A percentile compares a stretch with the other conserved stretches of the same genome.
These are phyloP conservation scores for Acanthurus leucopareius DNA, from an alignment of 2,797 vertebrate genomes.

Conservation along the genomic window DNA sequence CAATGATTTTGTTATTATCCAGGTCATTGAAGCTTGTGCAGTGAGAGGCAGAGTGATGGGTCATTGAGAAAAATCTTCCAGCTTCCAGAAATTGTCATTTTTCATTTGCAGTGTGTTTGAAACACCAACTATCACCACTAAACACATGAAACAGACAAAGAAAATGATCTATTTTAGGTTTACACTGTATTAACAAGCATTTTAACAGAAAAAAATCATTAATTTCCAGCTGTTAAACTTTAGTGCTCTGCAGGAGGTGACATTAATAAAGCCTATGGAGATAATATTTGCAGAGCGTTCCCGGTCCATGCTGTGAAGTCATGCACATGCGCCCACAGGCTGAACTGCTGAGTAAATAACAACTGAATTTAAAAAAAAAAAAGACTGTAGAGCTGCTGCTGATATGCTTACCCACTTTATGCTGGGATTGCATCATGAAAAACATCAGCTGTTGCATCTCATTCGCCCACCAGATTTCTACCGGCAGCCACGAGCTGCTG, in stretches of 20 bases:
- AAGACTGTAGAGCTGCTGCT: constrained; percentile 37
- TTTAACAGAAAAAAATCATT: neutral
- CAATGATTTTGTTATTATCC: constrained; percentile 22
- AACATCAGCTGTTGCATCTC: constrained; percentile 70
- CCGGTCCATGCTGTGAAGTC: constrained; percentile 22
- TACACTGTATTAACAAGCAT: too few relatives aligned
- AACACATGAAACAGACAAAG: constrained; percentile 16
- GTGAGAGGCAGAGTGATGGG: neutral
- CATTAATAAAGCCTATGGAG: constrained; percentile 6
- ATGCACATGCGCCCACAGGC: constrained; percentile 44
- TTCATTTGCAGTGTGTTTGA: constrained; percentile 32
- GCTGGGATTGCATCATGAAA: constrained; percentile 70
- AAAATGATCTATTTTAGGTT: constrained; percentile 23
- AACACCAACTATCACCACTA: neutral
- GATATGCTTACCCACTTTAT: constrained; percentile 64
- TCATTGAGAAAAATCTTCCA: neutral
- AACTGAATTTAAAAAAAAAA: constrained; percentile 39
- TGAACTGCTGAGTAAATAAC: constrained; percentile 59
- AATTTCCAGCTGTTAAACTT: neutral
- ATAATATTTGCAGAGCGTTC: constrained; percentile 10
- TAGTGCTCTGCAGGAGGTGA: neutral
- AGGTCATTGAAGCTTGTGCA: constrained; percentile 39
- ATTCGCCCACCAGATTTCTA: constrained; percentile 53
- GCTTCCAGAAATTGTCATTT: constrained; percentile 28
- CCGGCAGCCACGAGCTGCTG: constrained; percentile 44